Evolutionary conservation across 2,888 invertebrate genomes (phyloP).

Genomic region (Plagiodera versicolora): DNA sequence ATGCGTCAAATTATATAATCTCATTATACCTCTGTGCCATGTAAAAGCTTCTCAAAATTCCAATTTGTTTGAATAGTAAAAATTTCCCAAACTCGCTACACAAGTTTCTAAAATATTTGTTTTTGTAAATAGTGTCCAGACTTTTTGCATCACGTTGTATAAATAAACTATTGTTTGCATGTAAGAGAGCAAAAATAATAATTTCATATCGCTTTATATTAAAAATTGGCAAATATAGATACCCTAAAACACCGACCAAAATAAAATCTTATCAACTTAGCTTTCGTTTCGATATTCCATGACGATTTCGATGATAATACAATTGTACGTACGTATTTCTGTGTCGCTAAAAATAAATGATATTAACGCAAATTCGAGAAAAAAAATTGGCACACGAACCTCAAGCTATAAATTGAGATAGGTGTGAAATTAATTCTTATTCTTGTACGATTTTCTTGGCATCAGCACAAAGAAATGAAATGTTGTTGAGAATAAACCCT

Average conservation of each 20-base stretch:
- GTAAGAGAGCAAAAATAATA: no score
- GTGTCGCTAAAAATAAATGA: neutral
- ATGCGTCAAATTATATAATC: neutral
- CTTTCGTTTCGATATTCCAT: neutral
- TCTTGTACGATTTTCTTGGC: constrained; percentile 20
- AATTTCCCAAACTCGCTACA: no score
- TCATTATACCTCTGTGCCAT: neutral
- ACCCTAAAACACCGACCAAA: no score
- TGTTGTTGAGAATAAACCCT: neutral
- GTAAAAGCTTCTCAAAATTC: neutral
- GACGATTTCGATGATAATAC: neutral
- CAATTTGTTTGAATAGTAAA: no score
- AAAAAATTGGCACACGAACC: constrained; percentile 5
- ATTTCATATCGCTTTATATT: no score
- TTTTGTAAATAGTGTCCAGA: no score
- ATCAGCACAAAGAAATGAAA: constrained; percentile 13
- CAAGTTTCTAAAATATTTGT: no score
- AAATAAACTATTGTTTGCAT: no score
- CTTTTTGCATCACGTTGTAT: no score
- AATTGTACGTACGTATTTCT: neutral
- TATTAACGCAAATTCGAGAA: neutral
- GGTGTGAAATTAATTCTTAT: constrained; percentile 21
- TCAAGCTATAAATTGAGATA: constrained; percentile 19
- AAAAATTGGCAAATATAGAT: no score
- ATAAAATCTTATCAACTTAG: no score